A percentile compares a stretch with the other conserved stretches of the same genome.
These are phyloP conservation scores for Hydropotes inermis DNA, from an alignment of 2,113 vertebrate species.

Conservation along the genomic window DNA sequence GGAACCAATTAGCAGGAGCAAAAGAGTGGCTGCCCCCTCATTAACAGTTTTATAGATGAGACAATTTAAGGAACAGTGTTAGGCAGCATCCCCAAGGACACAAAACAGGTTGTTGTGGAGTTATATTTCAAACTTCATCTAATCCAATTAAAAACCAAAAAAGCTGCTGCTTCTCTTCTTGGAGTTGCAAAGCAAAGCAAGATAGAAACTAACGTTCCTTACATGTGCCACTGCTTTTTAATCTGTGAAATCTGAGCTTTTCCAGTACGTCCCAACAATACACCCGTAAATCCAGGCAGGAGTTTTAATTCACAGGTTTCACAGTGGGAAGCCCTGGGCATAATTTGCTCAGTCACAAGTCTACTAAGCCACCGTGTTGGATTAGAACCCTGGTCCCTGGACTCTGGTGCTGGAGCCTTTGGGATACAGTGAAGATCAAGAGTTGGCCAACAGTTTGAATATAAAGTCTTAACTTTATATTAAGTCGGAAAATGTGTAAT, in stretches of 20 bases:
- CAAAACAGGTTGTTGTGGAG: not conserved
- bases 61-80: not conserved
- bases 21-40: not conserved
- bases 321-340: not conserved
- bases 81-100: not conserved
- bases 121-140: slow-evolving; percentile 21
- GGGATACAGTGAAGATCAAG: not conserved
- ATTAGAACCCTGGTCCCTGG: not conserved
- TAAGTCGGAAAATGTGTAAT: not conserved
- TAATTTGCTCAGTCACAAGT: not conserved
- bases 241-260: not conserved
- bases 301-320: not conserved
- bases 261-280: not conserved
- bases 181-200: slow-evolving; percentile 5
- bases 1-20: not conserved
- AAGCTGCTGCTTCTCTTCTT: not conserved
- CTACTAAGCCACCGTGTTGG: not conserved
- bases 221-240: not conserved
- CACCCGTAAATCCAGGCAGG: not conserved
- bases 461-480: not conserved
- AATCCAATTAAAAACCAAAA: slow-evolving; percentile 17
- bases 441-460: not conserved
- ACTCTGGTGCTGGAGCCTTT: not conserved
- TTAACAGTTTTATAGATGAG: slow-evolving; percentile 35
- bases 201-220: not conserved